phyloP scores from a whole-genome alignment of 2,797 vertebrate species.

The Sphenopsis melanotis region DNA sequence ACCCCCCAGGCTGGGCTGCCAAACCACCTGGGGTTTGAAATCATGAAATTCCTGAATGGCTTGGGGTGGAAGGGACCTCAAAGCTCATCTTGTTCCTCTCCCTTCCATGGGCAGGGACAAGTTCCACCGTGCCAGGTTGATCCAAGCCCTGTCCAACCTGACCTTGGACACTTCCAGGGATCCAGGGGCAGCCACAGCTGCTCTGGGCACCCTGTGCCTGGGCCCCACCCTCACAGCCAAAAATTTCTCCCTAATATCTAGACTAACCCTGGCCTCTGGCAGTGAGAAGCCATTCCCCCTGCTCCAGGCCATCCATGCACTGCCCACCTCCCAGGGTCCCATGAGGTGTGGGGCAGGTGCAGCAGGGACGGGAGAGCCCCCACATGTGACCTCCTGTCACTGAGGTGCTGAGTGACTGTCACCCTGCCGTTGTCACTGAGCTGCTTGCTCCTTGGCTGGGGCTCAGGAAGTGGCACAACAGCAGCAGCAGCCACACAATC shows the following conservation, averaged over 20 bases:
- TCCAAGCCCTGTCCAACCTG: accelerated
- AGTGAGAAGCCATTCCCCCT: not conserved
- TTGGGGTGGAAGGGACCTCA: not conserved
- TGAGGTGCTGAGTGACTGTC: accelerated
- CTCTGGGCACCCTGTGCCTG: not conserved
- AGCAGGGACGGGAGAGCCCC: not conserved
- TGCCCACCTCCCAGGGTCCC: accelerated
- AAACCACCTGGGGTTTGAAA: not conserved
- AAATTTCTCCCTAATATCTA: not conserved
- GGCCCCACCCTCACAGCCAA: accelerated
- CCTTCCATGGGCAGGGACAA: not conserved
- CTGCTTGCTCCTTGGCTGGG: not conserved
- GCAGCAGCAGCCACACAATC: not conserved
- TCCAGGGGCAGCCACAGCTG: not conserved
- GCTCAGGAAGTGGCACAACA: not conserved
- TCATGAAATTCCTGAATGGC: not conserved
- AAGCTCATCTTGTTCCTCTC: not conserved
- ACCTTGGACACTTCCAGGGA: not conserved
- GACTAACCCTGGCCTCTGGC: not conserved
- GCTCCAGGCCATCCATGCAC: not conserved
- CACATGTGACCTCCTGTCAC: accelerated
- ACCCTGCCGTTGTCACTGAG: accelerated
- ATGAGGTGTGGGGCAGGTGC: accelerated
- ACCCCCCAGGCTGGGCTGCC: not conserved
- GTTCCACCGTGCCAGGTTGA: accelerated